Conservation (phyloP, 35 echinoderm and acorn worm species). For the Diadema setosum region DNA sequence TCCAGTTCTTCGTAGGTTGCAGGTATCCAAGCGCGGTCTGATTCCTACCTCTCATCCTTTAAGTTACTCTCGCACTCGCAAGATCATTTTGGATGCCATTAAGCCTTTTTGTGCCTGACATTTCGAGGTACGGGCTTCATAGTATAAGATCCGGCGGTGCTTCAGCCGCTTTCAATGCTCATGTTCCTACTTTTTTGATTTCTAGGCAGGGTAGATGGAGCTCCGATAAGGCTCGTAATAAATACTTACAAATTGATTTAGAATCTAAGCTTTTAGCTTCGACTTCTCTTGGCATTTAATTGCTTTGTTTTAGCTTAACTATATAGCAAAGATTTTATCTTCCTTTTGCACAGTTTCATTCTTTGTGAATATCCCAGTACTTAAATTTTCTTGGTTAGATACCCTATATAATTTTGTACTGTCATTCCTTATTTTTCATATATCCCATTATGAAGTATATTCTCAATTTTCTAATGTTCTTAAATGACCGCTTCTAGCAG, state of each 20-base stretch:
- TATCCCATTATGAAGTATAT: too few relatives aligned
- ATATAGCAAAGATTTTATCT: too few relatives aligned
- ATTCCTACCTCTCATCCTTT: neutral
- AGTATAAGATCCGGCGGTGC: slow-evolving; percentile 28
- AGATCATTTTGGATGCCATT: neutral
- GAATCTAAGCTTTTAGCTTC: neutral
- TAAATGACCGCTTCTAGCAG: too few relatives aligned
- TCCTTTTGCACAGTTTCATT: too few relatives aligned
- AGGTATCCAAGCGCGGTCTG: too few relatives aligned
- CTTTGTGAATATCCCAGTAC: too few relatives aligned
- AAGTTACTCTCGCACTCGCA: neutral
- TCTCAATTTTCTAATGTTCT: too few relatives aligned
- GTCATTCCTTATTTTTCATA: too few relatives aligned
- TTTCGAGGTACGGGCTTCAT: neutral
- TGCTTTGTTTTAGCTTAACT: too few relatives aligned
- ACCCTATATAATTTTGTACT: too few relatives aligned
- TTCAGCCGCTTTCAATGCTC: slow-evolving; percentile 1
- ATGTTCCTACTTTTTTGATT: neutral
- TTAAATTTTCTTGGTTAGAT: too few relatives aligned
- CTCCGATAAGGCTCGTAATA: neutral
- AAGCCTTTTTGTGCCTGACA: slow-evolving; percentile 20
- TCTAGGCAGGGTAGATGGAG: slow-evolving; percentile 30
- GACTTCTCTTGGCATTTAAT: neutral
- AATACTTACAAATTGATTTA: neutral
- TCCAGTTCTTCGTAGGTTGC: too few relatives aligned